Base-by-base conservation (phyloP, 2,888 invertebrate species). In the Caenorhabditis zanzibari region DNA sequence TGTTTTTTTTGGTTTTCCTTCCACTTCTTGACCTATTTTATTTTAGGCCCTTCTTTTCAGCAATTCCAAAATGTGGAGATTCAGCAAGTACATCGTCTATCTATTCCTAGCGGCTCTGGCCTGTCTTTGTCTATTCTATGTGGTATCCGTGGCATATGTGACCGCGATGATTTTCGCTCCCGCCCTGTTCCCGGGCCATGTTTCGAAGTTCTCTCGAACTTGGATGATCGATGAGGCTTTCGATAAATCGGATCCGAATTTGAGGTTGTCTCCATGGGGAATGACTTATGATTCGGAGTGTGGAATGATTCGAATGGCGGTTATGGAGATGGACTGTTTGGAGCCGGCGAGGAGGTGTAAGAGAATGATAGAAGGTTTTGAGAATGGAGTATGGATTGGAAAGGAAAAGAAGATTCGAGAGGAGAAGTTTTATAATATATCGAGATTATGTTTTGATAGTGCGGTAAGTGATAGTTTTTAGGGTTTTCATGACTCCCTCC, bases 241-340 rank as follows among this genome's bases (percentile, higher is more conserved):
- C 9, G 54, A 68, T 24, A 6, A 16, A 1, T 28, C 38, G 14
- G 54, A 68, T 41, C 54, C 68, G 12, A 68, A 49, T 24, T 16
- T 54, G 2, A 68, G 49, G 10, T 26, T 68, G 32, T 68, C 68
- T 1, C 38, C 54, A 26, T 68, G 68, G 68, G 68, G 68, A 26
- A n/a, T 38, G n/a, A 52, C 54, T 2, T 68, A 68, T 68, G 68
- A 68, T 35, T 10, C 54, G 3, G 68, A 54, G 49, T 68, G 68
- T 54, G 68, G 68, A 38, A 22, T 16, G 38, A 26, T 68, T 54
- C 54, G 54, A n/a, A 38, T 52, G 54, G 26, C 49, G 14, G 22
- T 68, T 22, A 12, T 68, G 54, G 38, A 68, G 22, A 38, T 68
- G 54, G 68, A 68, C 22, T 68, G 68, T 14, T 14, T 68, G 68